Percentiles rank a stretch among this genome's conserved stretches.
Conservation (phyloP, 2,888 invertebrate genomes). For the Hololepta plana region DNA sequence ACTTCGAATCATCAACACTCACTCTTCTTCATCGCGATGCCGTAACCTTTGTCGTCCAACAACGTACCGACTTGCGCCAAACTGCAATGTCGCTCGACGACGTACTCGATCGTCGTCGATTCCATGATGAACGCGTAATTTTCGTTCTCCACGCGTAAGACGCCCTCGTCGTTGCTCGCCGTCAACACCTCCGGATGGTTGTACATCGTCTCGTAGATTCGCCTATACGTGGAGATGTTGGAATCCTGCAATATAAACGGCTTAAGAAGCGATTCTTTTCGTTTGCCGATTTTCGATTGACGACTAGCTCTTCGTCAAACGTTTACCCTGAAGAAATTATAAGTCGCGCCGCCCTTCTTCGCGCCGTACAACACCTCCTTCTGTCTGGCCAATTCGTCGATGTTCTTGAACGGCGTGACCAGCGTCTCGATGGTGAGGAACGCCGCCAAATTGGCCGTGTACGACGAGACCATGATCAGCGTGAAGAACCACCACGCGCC, state of each 20-base stretch:
- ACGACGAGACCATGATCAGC: conserved; percentile 69
- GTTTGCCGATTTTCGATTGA: too few relatives aligned
- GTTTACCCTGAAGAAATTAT: conserved; percentile 68
- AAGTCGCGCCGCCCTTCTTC: conserved; percentile 71
- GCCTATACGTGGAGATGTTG: too few relatives aligned
- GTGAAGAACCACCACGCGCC: conserved; percentile 85
- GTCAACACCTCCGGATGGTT: conserved; percentile 39
- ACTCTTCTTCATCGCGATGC: conserved; percentile 73
- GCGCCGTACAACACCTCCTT: conserved; percentile 75
- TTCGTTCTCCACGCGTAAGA: conserved; percentile 28
- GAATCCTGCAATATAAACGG: too few relatives aligned
- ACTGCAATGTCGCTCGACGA: conserved; percentile 57
- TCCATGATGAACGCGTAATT: conserved; percentile 81
- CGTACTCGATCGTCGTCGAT: conserved; percentile 75
- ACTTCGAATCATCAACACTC: conserved; percentile 16
- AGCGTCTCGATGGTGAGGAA: conserved; percentile 69
- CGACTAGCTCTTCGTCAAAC: too few relatives aligned
- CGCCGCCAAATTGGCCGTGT: conserved; percentile 82
- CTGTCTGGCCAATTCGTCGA: conserved; percentile 68
- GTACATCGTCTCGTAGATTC: too few relatives aligned
- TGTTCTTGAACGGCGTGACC: conserved; percentile 53
- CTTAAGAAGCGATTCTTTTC: too few relatives aligned
- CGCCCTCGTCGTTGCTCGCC: conserved; percentile 43
- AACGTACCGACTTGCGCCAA: conserved; percentile 54
- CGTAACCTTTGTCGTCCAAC: conserved; percentile 71